Evolutionary conservation across 2,888 invertebrate species (phyloP), one percentile per base, ranked within the genome.

Genomic region (Euphydryas editha): DNA sequence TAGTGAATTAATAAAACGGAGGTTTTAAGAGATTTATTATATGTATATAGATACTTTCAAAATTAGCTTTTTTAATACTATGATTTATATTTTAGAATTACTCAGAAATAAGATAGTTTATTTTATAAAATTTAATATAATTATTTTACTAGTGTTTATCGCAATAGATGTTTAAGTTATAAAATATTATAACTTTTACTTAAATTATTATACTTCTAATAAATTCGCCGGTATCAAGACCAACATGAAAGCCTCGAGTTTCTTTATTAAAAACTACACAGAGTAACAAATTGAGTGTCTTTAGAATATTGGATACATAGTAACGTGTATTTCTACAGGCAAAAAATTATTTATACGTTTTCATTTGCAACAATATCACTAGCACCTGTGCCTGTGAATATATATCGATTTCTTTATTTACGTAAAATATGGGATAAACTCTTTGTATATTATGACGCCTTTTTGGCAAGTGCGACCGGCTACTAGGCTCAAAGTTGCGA

Each of bases 331-430:
- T 51, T 24, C 49, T 21, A 8, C 21, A 58, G 21, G 13, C 21
- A 56, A 49, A 58, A 58, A 46, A 47, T 64, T 60, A 67, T 70
- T 70, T 62, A 59, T 59, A 64, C 47, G 59, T 68, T 69, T 70
- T 68, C 65, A 51, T 71, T 67, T 68, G 51, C 59, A 68, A 68
- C 65, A 65, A 68, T 64, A 66, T 63, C 68, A 62, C 62, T 57
- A 60, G 62, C 73, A 75, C 73, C 73, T 74, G 75, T 47, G 68
- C 57, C 59, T 30, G 55, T 55, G 11, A 60, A 64, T 64, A 69
- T 64, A 72, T 69, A 71, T 72, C 69, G 62, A 66, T 58, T 71
- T 68, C 49, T 55, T 51, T 70, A 60, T 68, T 18, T 47, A 47
- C 17, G 20, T 47, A 47, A 11, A 47, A 18, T 46, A 17, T 46